Evolutionary conservation across 2,797 vertebrate species (phyloP).

Genomic region (Gambusia yucatana): DNA sequence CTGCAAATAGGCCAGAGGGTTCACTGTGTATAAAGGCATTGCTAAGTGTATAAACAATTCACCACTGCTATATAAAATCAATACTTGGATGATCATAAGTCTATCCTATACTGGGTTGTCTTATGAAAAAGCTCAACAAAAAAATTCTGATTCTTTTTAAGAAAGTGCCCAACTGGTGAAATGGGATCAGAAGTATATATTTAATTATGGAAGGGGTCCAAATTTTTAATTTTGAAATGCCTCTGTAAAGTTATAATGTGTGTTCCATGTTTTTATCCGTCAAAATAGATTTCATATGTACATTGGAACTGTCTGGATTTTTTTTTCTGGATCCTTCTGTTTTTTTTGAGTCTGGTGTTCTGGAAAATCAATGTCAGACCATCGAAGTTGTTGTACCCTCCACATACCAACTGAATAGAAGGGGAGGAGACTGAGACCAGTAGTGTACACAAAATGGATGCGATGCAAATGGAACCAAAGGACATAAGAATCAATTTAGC

Average conservation of each 20-base stretch:
- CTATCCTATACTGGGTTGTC: background rate
- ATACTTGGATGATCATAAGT: background rate
- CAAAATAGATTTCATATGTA: slow-evolving; percentile 18
- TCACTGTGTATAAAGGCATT: background rate
- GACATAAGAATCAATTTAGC: slow-evolving; percentile 83
- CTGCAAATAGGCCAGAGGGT: background rate
- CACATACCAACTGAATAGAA: slow-evolving; percentile 62
- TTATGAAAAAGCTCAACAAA: background rate
- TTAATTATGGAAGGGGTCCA: background rate
- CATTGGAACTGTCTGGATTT: slow-evolving; percentile 11
- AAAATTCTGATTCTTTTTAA: background rate
- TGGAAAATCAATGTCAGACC: slow-evolving; percentile 67
- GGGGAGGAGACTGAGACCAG: slow-evolving; percentile 55
- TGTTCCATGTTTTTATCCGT: slow-evolving; percentile 5
- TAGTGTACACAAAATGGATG: slow-evolving; percentile 75
- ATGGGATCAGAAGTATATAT: background rate
- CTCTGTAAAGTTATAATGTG: slow-evolving; percentile 1
- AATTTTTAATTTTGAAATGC: background rate
- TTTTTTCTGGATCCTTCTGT: background rate
- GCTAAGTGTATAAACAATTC: background rate
- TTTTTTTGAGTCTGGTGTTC: slow-evolving; percentile 40
- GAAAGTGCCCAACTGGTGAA: background rate
- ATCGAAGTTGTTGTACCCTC: slow-evolving; percentile 67
- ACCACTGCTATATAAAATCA: background rate
- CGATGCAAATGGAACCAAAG: slow-evolving; percentile 78